These are phyloP conservation scores for Amphilophus citrinellus DNA, from an alignment of 2,113 vertebrate species.

Conservation along the genomic window DNA sequence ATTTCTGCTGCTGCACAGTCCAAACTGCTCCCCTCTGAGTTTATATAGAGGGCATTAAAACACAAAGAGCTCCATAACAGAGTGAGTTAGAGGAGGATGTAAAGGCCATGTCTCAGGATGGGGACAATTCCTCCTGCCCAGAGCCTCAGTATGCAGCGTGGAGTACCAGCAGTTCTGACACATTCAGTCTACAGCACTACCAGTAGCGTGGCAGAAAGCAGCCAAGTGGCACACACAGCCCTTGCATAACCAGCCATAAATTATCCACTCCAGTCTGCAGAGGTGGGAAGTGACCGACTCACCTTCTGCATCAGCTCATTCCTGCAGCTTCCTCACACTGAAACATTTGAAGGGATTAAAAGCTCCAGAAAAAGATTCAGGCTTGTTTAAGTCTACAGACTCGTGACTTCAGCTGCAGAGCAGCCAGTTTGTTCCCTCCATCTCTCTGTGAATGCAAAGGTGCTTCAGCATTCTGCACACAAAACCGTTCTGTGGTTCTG, in stretches of 20 bases:
- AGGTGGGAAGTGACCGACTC: constrained; percentile 53
- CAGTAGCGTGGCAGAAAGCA: constrained; percentile 69
- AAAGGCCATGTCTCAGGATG: constrained; percentile 58
- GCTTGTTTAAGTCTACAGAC: neutral
- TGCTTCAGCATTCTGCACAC: constrained; percentile 37
- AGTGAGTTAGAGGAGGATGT: constrained; percentile 53
- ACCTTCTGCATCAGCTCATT: constrained; percentile 32
- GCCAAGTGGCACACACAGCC: constrained; percentile 75
- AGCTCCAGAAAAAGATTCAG: neutral
- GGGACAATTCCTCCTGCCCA: constrained; percentile 39
- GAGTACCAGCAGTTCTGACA: constrained; percentile 55
- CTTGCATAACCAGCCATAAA: constrained; percentile 72
- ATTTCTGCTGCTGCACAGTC: constrained; percentile 4
- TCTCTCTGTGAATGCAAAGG: neutral
- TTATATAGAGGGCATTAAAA: constrained; percentile 28
- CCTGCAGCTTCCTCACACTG: neutral
- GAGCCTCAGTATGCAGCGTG: constrained; percentile 55
- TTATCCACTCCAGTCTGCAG: constrained; percentile 52
- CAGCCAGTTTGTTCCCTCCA: constrained; percentile 30
- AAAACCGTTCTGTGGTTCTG: constrained; percentile 29
- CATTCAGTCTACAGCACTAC: constrained; percentile 64
- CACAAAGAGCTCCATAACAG: constrained; percentile 43
- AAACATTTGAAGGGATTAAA: neutral
- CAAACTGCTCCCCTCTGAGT: constrained; percentile 27
- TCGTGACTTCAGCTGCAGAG: constrained; percentile 2